phyloP scores from a whole-genome alignment of 2,797 vertebrate genomes.

The Chelidonichthys spinosus region DNA sequence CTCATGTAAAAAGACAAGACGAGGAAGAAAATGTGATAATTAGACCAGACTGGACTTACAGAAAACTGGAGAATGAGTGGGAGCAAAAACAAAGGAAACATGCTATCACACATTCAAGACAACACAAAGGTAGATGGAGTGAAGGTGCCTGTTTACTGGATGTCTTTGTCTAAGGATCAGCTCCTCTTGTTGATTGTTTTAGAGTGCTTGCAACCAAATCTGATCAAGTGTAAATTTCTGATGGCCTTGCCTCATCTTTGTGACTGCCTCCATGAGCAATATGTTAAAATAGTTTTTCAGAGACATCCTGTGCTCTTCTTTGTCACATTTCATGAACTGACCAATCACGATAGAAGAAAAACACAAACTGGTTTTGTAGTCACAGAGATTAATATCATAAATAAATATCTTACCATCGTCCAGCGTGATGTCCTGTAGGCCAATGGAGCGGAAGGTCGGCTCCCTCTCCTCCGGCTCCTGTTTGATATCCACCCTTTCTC shows the following conservation, averaged over 20 bases:
- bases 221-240: neutral
- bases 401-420: constrained; percentile 92
- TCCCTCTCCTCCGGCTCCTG: constrained; percentile 95
- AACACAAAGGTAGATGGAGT: neutral
- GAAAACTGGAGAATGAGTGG: constrained; percentile 25
- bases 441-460: constrained; percentile 94
- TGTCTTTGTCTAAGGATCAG: neutral
- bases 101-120: neutral
- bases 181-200: neutral
- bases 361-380: neutral
- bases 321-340: neutral
- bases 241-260: neutral
- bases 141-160: neutral
- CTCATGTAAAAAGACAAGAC: constrained; percentile 37
- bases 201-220: neutral
- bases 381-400: constrained; percentile 7
- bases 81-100: neutral
- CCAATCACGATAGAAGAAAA: constrained; percentile 10
- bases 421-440: constrained; percentile 98
- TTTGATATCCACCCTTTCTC: constrained; percentile 90
- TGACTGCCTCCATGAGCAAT: neutral
- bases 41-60: constrained; percentile 36
- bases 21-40: constrained; percentile 63
- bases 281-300: neutral
- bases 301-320: neutral